These are phyloP conservation scores for Hyles lineata DNA, from an alignment of 2,888 invertebrate genomes.

Conservation along the genomic window DNA sequence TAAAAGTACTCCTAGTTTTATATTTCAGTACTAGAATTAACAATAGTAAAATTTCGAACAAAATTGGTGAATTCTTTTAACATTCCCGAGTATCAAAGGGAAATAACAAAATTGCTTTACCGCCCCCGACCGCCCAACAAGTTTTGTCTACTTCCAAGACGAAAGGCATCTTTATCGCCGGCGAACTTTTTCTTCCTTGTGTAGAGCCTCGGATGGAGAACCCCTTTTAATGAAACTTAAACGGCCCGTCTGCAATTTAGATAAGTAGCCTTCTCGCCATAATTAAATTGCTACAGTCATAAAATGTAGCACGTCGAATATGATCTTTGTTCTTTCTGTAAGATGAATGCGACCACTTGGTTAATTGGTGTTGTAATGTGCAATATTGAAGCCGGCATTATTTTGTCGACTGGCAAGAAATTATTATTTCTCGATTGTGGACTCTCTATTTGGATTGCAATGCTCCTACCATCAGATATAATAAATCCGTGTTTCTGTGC, in stretches of 20 bases:
- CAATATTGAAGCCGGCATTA: no score
- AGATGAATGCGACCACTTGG: conserved; percentile 24
- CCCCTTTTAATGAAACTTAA: conserved; percentile 78
- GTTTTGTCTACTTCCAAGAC: conserved; percentile 68
- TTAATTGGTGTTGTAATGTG: conserved; percentile 27
- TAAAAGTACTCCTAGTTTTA: no score
- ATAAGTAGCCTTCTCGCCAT: conserved; percentile 67
- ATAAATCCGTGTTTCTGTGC: no score
- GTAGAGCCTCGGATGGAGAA: conserved; percentile 57
- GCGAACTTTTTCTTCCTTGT: conserved; percentile 75
- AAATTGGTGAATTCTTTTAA: conserved; percentile 60
- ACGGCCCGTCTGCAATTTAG: conserved; percentile 71
- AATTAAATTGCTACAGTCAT: conserved; percentile 56
- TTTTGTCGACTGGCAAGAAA: no score
- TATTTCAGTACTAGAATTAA: neutral
- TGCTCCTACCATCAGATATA: no score
- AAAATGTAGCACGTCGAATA: conserved; percentile 36
- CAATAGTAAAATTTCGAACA: conserved; percentile 34
- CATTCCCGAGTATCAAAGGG: conserved; percentile 62
- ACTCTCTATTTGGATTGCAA: no score
- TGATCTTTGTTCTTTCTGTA: neutral
- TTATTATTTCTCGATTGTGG: no score
- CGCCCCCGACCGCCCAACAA: conserved; percentile 60
- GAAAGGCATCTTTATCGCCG: conserved; percentile 78
- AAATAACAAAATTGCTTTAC: conserved; percentile 71